A percentile compares a stretch with the other conserved stretches of the same genome.
Evolutionary conservation across 2,113 vertebrate species (phyloP).

Genomic region (Nannobrachium achirus): DNA sequence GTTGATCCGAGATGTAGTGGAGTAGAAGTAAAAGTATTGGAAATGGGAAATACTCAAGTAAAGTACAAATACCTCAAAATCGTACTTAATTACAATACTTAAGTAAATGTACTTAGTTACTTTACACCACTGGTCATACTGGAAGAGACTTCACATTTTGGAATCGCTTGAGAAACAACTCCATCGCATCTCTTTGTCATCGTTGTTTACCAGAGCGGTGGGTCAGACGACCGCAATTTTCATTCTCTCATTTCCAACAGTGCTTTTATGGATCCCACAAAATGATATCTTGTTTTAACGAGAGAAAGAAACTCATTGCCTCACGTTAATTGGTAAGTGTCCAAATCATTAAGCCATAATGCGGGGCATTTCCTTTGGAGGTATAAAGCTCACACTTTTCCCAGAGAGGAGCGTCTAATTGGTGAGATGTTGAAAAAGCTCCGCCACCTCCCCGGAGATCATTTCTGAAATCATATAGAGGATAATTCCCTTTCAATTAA

Average conservation of each 20-base stretch:
- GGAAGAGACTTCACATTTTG: background rate
- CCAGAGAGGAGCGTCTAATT: conserved; percentile 79
- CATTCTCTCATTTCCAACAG: background rate
- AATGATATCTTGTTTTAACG: conserved; percentile 78
- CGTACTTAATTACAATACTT: too few relatives aligned
- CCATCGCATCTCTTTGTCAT: background rate
- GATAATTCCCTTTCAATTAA: conserved; percentile 82
- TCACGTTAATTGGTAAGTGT: conserved; percentile 74
- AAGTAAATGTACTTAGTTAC: too few relatives aligned
- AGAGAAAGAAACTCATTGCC: conserved; percentile 74
- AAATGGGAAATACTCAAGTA: too few relatives aligned
- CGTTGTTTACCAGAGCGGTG: background rate
- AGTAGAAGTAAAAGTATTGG: too few relatives aligned
- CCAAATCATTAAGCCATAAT: conserved; percentile 80
- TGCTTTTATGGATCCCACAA: conserved; percentile 75
- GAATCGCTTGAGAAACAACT: background rate
- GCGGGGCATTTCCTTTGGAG: conserved; percentile 76
- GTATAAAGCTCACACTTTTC: conserved; percentile 71
- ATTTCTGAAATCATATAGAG: conserved; percentile 77
- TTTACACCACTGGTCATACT: too few relatives aligned
- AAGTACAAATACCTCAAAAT: too few relatives aligned
- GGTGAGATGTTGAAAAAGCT: conserved; percentile 78
- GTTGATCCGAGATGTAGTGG: too few relatives aligned
- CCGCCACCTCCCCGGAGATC: conserved; percentile 73
- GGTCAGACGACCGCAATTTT: background rate